Conservation (phyloP, 2,888 invertebrate species). For the Meteorus cinctellus region DNA sequence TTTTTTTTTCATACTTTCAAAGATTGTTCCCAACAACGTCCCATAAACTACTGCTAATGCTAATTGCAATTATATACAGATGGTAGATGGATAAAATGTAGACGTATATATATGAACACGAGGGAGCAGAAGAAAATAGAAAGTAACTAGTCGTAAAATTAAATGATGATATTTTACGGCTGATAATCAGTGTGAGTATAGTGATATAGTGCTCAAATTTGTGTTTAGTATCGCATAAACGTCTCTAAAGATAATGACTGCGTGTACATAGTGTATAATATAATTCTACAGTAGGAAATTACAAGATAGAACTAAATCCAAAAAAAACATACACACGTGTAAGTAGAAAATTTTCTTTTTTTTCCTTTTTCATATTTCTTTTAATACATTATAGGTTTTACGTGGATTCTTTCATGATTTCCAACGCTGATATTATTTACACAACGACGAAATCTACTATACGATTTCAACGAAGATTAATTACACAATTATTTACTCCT, state of each 20-base stretch:
- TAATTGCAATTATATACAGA: neutral
- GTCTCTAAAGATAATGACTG: conserved; percentile 12
- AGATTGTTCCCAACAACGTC: neutral
- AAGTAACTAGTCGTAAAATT: conserved; percentile 19
- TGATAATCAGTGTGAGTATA: conserved; percentile 7
- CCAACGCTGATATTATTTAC: conserved; percentile 24
- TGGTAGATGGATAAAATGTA: conserved; percentile 1
- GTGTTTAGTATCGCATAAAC: conserved; percentile 16
- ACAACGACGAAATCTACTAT: conserved; percentile 19
- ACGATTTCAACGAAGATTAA: conserved; percentile 27
- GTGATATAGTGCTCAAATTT: conserved; percentile 8
- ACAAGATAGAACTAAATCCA: conserved; percentile 2
- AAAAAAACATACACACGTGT: neutral
- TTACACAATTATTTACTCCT: conserved; percentile 18
- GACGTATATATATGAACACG: too few species aligned
- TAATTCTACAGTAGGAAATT: conserved; percentile 16
- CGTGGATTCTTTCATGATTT: neutral
- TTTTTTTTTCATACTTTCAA: too few species aligned
- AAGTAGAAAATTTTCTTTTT: conserved; percentile 29
- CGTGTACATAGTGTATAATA: neutral
- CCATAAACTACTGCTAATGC: conserved; percentile 4
- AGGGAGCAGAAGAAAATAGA: neutral
- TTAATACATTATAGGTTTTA: conserved; percentile 24
- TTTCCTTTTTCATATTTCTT: neutral
- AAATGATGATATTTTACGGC: conserved; percentile 18